Evolutionary conservation across 2,113 vertebrate genomes (phyloP), one percentile per base, ranked within the genome.

Genomic region (Crotalus horridus): DNA sequence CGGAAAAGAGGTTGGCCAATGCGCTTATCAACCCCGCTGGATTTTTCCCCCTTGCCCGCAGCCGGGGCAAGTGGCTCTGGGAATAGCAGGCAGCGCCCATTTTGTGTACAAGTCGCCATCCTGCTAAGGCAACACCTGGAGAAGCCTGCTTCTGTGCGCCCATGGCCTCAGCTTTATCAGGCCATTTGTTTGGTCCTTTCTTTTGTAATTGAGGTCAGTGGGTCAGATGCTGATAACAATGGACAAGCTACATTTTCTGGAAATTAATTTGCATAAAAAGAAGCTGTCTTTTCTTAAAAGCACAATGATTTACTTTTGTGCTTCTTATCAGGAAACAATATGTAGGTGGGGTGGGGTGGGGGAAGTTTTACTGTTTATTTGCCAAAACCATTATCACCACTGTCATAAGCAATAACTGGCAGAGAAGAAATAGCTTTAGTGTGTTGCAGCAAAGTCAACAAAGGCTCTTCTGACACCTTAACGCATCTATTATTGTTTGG

Each of bases 301-400:
- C 89, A 64, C 21, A 54, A 58, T 69, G 24, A 54, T 26, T 85
- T 85, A 33, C 69, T 85, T 85, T 33, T 55, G 51, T 11, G 13
- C 43, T 74, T 85, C 69, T 54, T 90, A 26, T 87, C 0, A 93
- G 89, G 1, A 90, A 91, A 96, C 92, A 87, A 20, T 13, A 93
- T 95, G 17, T 0, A 1, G 13, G 59, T 4, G 4, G 29, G 61
- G 61, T n/a, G 61, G 33, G 15, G 33, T 39, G 69, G 1, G 74
- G 6, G 17, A 21, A 43, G 0, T 3, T 55, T 23, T 39, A 29
- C n/a, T 24, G 13, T 0, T 26, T 87, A 26, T 91, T 94, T 74
- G 51, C 4, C 0, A 20, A 23, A 64, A 33, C 1, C 46, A 33
- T 64, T 21, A 90, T 53, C 46, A 53, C 24, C 46, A 33, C 51